Base-by-base conservation (phyloP, 2,113 vertebrate species). In the Cygnus atratus region DNA sequence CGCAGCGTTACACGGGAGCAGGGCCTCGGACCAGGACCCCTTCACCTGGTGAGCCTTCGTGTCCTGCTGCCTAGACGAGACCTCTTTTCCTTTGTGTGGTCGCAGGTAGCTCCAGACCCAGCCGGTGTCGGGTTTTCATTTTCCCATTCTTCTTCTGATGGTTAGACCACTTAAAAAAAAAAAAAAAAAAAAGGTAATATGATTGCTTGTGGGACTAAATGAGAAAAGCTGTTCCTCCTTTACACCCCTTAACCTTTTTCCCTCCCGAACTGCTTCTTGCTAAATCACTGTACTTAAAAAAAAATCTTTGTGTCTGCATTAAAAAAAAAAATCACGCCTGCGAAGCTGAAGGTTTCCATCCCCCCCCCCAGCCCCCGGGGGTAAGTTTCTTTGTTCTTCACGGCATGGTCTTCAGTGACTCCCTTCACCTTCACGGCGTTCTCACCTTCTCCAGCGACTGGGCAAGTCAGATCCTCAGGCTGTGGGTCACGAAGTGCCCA, bases 311-410 rank as follows among this genome's bases (percentile, higher is more conserved):
- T 18, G 37, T 10, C 0, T 0, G n/a, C 4, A 2, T 54, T 21
- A 48, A 48, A 48, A 48, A 11, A 48, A 48, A 4, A 48, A 11
- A 5, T 48, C 20, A 22, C 10, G 4, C 7, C 85, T 61, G 25
- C 33, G 62, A 25, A 70, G 50, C 21, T 37, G 31, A 50, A 73
- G 10, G 8, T 54, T 95, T 87, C 59, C 28, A 6, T 66, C 65
- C 81, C 8, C 8, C 8, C 8, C 11, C 7, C 3, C 6, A 15
- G 3, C 13, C 8, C 4, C 7, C 13, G 2, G 17, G 6, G 2
- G 5, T 41, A 46, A 59, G 52, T 76, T 91, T 15, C n/a, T 67
- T 61, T 57, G 29, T 78, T 48, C 18, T 18, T 62, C 35, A 39
- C 20, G 13, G 35, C 48, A 31, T 29, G 17, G 65, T 93, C 16